Evolutionary conservation across 2,113 vertebrate species (phyloP).

Genomic region (Trogon melanurus): DNA sequence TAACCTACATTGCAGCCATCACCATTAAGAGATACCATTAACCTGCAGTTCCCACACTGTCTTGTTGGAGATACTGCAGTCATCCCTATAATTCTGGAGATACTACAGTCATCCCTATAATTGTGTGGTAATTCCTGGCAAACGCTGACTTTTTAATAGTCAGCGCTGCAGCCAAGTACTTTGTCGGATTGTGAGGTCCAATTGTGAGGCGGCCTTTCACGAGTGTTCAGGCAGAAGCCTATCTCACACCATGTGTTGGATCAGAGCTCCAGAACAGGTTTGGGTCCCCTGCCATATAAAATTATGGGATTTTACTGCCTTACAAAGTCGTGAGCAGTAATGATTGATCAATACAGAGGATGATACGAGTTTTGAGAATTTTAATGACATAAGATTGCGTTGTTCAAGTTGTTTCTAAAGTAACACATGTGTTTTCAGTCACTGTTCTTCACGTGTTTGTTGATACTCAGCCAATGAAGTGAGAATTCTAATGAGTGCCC

Average conservation of each 20-base stretch:
- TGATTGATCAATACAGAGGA: neutral
- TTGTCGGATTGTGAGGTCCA: neutral
- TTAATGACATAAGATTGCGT: neutral
- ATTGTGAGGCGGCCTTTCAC: accelerated
- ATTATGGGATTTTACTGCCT: neutral
- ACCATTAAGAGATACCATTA: slow-evolving; percentile 51
- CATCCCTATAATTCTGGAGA: neutral
- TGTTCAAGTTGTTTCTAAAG: neutral
- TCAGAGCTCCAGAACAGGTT: neutral
- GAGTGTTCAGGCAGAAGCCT: neutral
- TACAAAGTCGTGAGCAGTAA: neutral
- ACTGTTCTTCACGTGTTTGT: neutral
- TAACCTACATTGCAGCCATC: slow-evolving; percentile 58
- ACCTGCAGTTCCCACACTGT: slow-evolving; percentile 17
- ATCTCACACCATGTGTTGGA: neutral
- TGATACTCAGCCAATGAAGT: neutral
- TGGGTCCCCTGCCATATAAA: neutral
- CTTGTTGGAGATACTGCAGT: neutral
- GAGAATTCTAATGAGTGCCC: neutral
- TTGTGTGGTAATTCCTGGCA: neutral
- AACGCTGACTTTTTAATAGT: neutral
- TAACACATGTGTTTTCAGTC: neutral
- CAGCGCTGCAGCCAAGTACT: neutral
- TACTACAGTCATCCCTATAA: neutral
- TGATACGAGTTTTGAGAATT: neutral